A percentile compares a stretch with the other conserved stretches of the same genome.
phyloP scores from a whole-genome alignment of 2,888 invertebrate species.

The Furcula furcula region DNA sequence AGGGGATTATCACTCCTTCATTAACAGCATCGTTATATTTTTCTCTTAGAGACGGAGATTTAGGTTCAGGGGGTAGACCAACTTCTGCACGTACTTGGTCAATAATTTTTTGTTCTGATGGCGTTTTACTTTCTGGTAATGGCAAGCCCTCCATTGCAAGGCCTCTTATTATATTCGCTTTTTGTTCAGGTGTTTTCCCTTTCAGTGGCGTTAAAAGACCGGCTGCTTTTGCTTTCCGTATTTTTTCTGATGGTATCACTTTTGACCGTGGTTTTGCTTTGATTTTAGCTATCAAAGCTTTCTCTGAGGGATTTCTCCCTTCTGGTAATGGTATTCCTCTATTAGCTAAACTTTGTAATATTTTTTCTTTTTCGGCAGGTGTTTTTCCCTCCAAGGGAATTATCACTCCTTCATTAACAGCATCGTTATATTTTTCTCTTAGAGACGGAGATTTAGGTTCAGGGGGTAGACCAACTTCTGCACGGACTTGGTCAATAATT shows the following conservation, averaged over 20 bases:
- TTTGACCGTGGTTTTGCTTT: slow-evolving; percentile 5
- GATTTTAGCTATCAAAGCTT: slow-evolving; percentile 22
- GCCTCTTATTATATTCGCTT: slow-evolving; percentile 25
- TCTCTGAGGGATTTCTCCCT: slow-evolving; percentile 25
- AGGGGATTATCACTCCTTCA: slow-evolving; percentile 26
- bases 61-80: slow-evolving; percentile 37
- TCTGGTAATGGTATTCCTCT: slow-evolving; percentile 12
- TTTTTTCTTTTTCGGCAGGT: slow-evolving; percentile 21
- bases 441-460: slow-evolving; percentile 25
- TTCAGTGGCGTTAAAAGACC: slow-evolving; percentile 24
- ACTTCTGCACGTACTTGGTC: slow-evolving; percentile 27
- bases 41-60: slow-evolving; percentile 24
- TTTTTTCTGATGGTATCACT: slow-evolving; percentile 17
- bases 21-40: slow-evolving; percentile 22
- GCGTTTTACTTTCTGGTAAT: slow-evolving; percentile 26
- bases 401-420: slow-evolving; percentile 24
- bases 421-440: slow-evolving; percentile 25
- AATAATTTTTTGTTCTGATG: slow-evolving; percentile 28
- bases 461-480: too few relatives aligned
- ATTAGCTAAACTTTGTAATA: slow-evolving; percentile 7
- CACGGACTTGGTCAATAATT: slow-evolving; percentile 8
- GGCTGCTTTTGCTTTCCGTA: slow-evolving; percentile 18
- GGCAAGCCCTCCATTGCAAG: slow-evolving; percentile 14
- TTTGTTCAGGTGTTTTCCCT: slow-evolving; percentile 27
- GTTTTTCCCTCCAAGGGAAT: slow-evolving; percentile 26